These are phyloP conservation scores for Ammodytes marinus DNA, from an alignment of 2,113 vertebrate genomes.

Conservation along the genomic window DNA sequence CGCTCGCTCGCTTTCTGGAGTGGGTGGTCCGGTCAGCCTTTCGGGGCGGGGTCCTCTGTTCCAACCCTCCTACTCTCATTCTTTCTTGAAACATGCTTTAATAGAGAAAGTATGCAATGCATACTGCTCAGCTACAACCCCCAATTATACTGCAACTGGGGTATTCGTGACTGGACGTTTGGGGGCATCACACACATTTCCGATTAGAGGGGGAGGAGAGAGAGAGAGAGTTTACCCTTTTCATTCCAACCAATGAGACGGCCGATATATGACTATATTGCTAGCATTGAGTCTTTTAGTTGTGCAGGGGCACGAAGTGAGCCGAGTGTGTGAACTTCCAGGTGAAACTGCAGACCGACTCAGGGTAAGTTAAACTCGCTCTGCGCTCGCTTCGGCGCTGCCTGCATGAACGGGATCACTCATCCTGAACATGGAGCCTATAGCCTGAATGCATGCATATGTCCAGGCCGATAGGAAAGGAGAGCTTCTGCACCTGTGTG, in stretches of 20 bases:
- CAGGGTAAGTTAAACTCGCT: constrained; percentile 66
- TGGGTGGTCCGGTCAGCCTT: constrained; percentile 78
- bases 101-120: constrained; percentile 86
- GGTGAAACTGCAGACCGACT: constrained; percentile 70
- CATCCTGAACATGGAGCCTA: constrained; percentile 70
- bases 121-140: constrained; percentile 76
- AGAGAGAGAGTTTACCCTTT: constrained; percentile 65
- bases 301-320: constrained; percentile 70
- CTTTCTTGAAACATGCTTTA: constrained; percentile 82
- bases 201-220: constrained; percentile 71
- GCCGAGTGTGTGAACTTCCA: constrained; percentile 67
- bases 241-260: constrained; percentile 75
- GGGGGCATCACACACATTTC: constrained; percentile 82
- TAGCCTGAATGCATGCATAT: constrained; percentile 50
- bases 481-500: constrained; percentile 78
- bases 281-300: constrained; percentile 63
- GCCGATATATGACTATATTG: constrained; percentile 41
- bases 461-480: constrained; percentile 26
- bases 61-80: constrained; percentile 66
- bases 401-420: constrained; percentile 44
- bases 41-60: constrained; percentile 73
- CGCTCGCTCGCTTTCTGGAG: constrained; percentile 52
- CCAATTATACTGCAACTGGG: constrained; percentile 81
- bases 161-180: constrained; percentile 79
- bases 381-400: constrained; percentile 26